Percentiles rank a stretch among this genome's conserved stretches.
phyloP scores from a whole-genome alignment of 2,888 invertebrate species.

The Neocrepidodera transversa region DNA sequence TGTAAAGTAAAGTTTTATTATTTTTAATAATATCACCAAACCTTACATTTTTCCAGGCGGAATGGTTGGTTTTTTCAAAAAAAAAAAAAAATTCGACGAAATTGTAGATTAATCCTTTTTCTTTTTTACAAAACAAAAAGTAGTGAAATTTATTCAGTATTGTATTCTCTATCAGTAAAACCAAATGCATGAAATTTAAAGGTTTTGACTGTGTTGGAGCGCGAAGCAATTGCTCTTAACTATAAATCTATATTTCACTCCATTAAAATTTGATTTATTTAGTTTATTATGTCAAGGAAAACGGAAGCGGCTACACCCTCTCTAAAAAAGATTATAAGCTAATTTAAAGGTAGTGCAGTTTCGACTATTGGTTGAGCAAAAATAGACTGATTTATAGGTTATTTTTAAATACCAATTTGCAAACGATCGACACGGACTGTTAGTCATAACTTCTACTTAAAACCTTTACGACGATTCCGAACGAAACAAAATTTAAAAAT shows the following conservation, averaged over 20 bases:
- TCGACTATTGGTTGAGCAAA: constrained; percentile 1
- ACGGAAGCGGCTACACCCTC: constrained; percentile 18
- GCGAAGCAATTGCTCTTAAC: too few species aligned
- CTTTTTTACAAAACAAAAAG: too few species aligned
- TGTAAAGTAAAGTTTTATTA: too few species aligned
- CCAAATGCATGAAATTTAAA: too few species aligned
- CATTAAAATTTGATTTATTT: background rate
- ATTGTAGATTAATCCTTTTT: too few species aligned
- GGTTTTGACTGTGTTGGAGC: too few species aligned
- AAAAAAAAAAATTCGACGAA: too few species aligned
- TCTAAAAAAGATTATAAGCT: background rate
- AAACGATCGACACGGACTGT: background rate
- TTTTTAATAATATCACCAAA: too few species aligned
- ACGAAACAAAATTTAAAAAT: background rate
- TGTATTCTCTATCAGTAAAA: too few species aligned
- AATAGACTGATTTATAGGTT: constrained; percentile 17
- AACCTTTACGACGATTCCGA: background rate
- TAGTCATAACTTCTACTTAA: background rate
- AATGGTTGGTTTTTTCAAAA: too few species aligned
- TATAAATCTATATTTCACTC: background rate
- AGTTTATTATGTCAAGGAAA: constrained; percentile 23
- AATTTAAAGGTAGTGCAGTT: constrained; percentile 2
- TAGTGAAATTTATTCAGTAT: too few species aligned
- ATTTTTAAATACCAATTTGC: constrained; percentile 11
- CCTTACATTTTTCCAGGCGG: too few species aligned